phyloP scores from a whole-genome alignment of 2,888 invertebrate genomes.

The Zelleria hepariella region DNA sequence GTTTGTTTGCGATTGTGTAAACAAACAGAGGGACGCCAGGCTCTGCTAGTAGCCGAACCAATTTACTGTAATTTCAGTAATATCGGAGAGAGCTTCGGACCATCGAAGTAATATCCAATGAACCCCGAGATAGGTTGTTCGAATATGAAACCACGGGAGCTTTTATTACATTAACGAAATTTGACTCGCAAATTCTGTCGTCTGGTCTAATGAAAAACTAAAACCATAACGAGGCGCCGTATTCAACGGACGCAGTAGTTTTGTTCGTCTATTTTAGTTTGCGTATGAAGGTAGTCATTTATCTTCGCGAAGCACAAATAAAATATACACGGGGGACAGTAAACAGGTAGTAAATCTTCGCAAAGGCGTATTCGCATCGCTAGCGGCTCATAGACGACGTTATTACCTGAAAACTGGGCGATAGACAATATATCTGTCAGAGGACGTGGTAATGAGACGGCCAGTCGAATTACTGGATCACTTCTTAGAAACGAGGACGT shows the following conservation, averaged over 20 bases:
- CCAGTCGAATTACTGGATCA: constrained; percentile 34
- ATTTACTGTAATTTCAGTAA: background rate
- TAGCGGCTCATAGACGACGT: constrained; percentile 12
- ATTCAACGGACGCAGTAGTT: background rate
- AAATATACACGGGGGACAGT: constrained; percentile 21
- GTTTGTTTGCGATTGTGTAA: background rate
- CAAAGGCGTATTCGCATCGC: constrained; percentile 18
- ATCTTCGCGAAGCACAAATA: background rate
- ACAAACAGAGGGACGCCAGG: background rate
- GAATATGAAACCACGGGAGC: background rate
- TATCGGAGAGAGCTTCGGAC: background rate
- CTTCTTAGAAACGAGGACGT: constrained; percentile 25
- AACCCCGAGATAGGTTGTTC: background rate
- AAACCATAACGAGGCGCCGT: background rate
- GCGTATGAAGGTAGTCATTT: background rate
- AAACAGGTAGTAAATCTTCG: constrained; percentile 32
- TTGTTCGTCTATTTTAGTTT: too few relatives aligned
- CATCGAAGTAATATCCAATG: background rate
- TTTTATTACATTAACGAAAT: background rate
- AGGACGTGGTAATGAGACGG: constrained; percentile 34
- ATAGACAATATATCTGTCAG: constrained; percentile 44
- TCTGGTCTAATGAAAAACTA: background rate
- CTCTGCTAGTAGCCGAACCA: background rate
- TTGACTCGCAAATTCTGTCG: background rate
- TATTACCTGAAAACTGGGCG: constrained; percentile 28